Evolutionary conservation across 2,888 invertebrate genomes (phyloP).

Genomic region (Lysandra bellargus): DNA sequence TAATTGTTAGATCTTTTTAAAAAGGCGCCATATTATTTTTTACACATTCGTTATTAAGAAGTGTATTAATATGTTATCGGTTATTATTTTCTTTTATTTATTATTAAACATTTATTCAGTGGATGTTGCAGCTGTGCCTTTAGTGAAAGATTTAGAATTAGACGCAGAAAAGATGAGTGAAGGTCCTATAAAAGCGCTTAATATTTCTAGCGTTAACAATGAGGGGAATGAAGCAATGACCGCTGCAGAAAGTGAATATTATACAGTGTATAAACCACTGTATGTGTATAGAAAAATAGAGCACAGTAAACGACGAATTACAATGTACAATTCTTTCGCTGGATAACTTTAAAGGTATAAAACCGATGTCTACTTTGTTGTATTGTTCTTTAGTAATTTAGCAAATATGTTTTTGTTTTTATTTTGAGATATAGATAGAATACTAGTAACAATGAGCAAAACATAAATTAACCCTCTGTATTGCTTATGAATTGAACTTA

Average conservation of each 20-base stretch:
- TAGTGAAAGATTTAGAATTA: neutral
- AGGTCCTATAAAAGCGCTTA: neutral
- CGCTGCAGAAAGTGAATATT: conserved; percentile 57
- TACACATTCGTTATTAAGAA: neutral
- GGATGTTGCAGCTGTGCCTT: neutral
- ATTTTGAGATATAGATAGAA: neutral
- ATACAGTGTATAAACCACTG: conserved; percentile 61
- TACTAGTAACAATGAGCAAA: neutral
- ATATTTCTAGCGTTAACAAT: neutral
- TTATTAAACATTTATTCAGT: neutral
- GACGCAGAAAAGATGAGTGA: neutral
- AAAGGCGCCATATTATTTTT: neutral
- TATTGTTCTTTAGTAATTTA: neutral
- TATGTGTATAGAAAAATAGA: conserved; percentile 67
- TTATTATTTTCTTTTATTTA: conserved; percentile 1
- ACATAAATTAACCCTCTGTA: neutral
- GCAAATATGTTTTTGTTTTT: neutral
- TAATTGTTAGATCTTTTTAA: neutral
- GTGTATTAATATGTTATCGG: neutral
- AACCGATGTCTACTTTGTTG: too few relatives aligned
- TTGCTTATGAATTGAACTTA: neutral
- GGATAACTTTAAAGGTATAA: conserved; percentile 50
- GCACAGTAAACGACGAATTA: conserved; percentile 67
- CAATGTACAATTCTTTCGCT: conserved; percentile 69
- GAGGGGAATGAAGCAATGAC: conserved; percentile 47